phyloP scores from a whole-genome alignment of 2,113 vertebrate genomes.

The Philantomba maxwellii region DNA sequence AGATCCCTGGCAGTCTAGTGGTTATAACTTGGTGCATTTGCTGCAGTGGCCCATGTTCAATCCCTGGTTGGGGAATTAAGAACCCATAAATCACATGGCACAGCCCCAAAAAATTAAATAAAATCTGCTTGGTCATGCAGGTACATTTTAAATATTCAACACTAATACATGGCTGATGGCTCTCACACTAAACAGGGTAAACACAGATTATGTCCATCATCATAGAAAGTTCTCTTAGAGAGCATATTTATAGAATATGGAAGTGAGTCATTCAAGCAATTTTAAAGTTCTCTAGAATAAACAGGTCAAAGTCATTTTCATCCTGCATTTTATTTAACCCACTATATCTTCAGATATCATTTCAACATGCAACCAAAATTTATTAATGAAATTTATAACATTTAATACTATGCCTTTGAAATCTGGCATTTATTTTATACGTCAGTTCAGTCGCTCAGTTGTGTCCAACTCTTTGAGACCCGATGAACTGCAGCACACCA shows the following conservation, averaged over 20 bases:
- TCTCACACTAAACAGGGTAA: background rate
- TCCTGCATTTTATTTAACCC: background rate
- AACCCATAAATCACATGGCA: background rate
- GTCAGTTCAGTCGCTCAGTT: background rate
- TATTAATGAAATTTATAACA: background rate
- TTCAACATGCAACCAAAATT: background rate
- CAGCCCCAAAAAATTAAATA: background rate
- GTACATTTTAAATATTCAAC: background rate
- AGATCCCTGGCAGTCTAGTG: background rate
- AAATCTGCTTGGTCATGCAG: background rate
- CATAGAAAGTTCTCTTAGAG: background rate
- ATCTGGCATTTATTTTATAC: background rate
- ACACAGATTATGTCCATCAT: background rate
- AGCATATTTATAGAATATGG: background rate
- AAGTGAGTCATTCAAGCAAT: background rate
- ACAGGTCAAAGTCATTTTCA: background rate
- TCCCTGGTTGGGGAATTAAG: background rate
- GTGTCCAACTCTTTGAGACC: background rate
- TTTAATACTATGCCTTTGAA: background rate
- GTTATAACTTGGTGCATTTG: background rate
- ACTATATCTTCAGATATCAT: background rate
- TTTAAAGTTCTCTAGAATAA: conserved; percentile 11
- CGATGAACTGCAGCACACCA: background rate
- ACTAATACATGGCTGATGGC: background rate
- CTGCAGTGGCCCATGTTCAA: background rate